Evolutionary conservation across 2,797 vertebrate genomes (phyloP), one percentile per base, ranked within the genome.

Genomic region (Microcaecilia unicolor): DNA sequence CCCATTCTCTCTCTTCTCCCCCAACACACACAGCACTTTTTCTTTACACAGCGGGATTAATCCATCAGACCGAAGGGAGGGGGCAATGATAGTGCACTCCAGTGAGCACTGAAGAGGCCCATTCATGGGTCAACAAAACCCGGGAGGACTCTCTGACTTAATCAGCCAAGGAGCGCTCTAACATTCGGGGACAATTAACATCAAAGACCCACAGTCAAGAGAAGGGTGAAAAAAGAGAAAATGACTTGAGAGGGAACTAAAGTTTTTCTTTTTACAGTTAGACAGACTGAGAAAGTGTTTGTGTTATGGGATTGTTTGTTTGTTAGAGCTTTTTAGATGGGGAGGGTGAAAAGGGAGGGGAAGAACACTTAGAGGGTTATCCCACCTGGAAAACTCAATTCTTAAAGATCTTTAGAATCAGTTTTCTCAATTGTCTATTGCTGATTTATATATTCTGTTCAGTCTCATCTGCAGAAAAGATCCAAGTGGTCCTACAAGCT

Each of bases 21-120:
- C 26, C 15, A n/a, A n/a, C n/a, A 41, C 44, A 25, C 15, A 8
- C 44, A n/a, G n/a, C n/a, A n/a, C 48, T n/a, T 53, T 49, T 67
- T 59, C 61, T 63, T 59, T 53, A 67, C 55, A 62, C 59, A 57
- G 56, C 57, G 46, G 80, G 83, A 91, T 91, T 89, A 90, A 89
- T 87, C 87, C 83, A 79, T 74, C 80, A 80, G 59, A 60, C 57
- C 48, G 45, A 27, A 34, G 32, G 28, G 53, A 58, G 53, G 68
- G 76, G 84, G 78, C 83, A 83, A 84, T 85, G 83, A 83, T 81
- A 84, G 79, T 38, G 78, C 81, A 83, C 90, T 90, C 85, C 85
- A 91, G 68, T 89, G 83, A 91, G 84, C 88, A 93, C 80, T 90
- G 84, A 85, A 83, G 88, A 90, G 89, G 86, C 77, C 80, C 78